A percentile compares a stretch with the other conserved stretches of the same genome.
phyloP scores from a whole-genome alignment of 1,140 invertebrate genomes.

The Zaprionus africanus region DNA sequence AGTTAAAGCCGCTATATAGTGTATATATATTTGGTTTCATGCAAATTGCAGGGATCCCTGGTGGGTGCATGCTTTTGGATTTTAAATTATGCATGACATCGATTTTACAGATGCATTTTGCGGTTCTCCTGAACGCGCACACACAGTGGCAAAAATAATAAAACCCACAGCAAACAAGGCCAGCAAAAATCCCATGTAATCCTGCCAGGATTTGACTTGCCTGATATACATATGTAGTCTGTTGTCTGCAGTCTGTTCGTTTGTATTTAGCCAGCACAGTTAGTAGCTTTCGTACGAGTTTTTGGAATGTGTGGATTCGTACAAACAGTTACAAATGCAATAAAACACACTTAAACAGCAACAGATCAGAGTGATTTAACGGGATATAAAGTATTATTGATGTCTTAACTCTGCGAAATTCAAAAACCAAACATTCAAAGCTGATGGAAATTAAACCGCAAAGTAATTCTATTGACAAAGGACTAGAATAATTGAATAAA shows the following conservation, averaged over 20 bases:
- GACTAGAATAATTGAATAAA: too few relatives aligned
- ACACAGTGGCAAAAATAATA: slow-evolving; percentile 59
- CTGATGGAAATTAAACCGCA: too few relatives aligned
- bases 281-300: not conserved
- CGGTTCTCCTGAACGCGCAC: slow-evolving; percentile 53
- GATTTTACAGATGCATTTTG: slow-evolving; percentile 75
- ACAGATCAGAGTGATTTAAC: not conserved
- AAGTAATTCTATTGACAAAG: too few relatives aligned
- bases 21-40: not conserved
- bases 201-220: slow-evolving; percentile 70
- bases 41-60: not conserved
- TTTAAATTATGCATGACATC: slow-evolving; percentile 77
- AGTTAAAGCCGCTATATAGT: not conserved
- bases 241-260: not conserved
- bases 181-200: slow-evolving; percentile 66
- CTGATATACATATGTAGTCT: slow-evolving; percentile 4
- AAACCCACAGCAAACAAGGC: slow-evolving; percentile 59
- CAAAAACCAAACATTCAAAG: not conserved
- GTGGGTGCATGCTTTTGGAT: slow-evolving; percentile 23
- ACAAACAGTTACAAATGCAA: slow-evolving; percentile 13
- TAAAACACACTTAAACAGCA: not conserved
- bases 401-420: not conserved
- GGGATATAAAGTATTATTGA: slow-evolving; percentile 2
- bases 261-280: slow-evolving; percentile 8
- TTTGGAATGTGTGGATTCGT: not conserved